Conservation (phyloP, 2,888 invertebrate species). For the Stenurella melanura region DNA sequence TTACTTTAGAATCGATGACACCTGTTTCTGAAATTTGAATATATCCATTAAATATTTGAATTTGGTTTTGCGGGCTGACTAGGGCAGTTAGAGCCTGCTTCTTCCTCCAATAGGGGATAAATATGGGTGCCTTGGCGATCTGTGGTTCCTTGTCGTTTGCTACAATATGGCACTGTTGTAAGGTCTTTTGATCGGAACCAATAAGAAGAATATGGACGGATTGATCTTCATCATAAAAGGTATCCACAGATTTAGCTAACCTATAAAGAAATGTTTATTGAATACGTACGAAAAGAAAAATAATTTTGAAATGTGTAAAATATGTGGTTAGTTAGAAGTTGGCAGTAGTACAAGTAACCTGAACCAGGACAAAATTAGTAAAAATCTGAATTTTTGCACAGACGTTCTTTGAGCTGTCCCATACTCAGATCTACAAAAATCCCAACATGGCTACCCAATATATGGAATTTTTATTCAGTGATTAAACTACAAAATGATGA, state of each 20-base stretch:
- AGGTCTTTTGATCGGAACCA: constrained; percentile 65
- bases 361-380: too few species aligned
- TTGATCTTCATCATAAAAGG: constrained; percentile 63
- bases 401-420: too few species aligned
- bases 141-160: constrained; percentile 56
- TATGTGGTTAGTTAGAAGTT: too few species aligned
- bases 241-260: constrained; percentile 65
- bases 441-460: too few species aligned
- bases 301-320: too few species aligned
- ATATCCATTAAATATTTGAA: constrained; percentile 65
- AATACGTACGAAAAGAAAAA: too few species aligned
- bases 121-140: constrained; percentile 57
- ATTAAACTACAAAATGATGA: too few species aligned
- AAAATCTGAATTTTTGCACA: too few species aligned
- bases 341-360: too few species aligned
- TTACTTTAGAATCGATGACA: constrained; percentile 56
- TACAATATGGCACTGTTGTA: constrained; percentile 67
- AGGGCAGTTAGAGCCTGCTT: constrained; percentile 55
- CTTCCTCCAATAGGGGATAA: constrained; percentile 63
- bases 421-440: too few species aligned
- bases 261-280: constrained; percentile 55
- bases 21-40: constrained; percentile 63
- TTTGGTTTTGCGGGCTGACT: constrained; percentile 59
- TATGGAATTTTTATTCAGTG: too few species aligned
- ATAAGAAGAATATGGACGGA: constrained; percentile 66